These are phyloP conservation scores for Oasisia sp. DNA, from an alignment of 2,888 invertebrate species.

Conservation along the genomic window DNA sequence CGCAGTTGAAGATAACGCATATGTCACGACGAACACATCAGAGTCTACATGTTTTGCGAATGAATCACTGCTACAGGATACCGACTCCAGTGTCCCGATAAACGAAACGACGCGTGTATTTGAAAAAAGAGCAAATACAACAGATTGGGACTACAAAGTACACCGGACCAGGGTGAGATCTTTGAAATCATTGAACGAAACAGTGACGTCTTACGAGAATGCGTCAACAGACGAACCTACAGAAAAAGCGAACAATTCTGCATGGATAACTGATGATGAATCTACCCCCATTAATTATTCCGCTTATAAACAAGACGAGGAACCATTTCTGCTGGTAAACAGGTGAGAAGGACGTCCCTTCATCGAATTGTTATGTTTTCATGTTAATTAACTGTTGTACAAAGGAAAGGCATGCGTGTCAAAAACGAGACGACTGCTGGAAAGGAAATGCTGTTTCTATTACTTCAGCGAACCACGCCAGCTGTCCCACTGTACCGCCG, in stretches of 20 bases:
- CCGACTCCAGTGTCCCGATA: not conserved
- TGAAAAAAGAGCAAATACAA: not conserved
- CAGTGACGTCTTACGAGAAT: not conserved
- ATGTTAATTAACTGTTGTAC: not conserved
- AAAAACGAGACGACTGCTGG: no score
- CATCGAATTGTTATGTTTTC: not conserved
- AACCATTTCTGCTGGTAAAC: not conserved
- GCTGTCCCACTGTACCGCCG: no score
- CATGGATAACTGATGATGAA: not conserved
- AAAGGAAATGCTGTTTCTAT: no score
- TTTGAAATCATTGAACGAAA: not conserved
- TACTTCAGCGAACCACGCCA: no score
- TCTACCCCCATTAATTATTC: not conserved
- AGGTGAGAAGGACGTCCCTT: not conserved
- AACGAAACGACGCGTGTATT: not conserved
- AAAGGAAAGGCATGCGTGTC: no score
- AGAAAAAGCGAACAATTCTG: not conserved
- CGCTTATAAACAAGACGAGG: not conserved
- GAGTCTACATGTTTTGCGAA: not conserved
- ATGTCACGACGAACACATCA: not conserved
- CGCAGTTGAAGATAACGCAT: not conserved
- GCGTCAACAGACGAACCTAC: not conserved
- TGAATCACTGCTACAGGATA: not conserved
- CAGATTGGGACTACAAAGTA: not conserved
- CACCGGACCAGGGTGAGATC: no score